Percentiles rank a stretch among this genome's conserved stretches.
Evolutionary conservation across 2,888 invertebrate species (phyloP).

Genomic region (Pseudanteris insignis): DNA sequence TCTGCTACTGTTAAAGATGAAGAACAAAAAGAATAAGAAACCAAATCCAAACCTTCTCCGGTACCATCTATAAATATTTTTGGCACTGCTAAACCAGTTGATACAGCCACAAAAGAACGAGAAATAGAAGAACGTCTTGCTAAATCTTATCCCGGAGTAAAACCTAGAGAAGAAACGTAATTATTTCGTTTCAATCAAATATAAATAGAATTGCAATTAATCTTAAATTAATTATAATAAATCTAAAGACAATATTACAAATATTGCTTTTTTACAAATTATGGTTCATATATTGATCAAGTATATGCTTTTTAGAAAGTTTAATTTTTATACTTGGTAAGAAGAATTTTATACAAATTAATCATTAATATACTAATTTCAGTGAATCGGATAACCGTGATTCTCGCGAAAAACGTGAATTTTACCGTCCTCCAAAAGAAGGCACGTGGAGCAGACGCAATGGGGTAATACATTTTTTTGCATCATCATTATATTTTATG

Average conservation of each 20-base stretch:
- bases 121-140: conserved; percentile 90
- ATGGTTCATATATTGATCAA: too few relatives aligned
- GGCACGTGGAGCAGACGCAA: conserved; percentile 61
- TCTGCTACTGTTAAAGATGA: conserved; percentile 45
- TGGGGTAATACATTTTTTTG: conserved; percentile 53
- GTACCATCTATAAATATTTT: conserved; percentile 82
- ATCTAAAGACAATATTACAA: too few relatives aligned
- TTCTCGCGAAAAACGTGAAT: too few relatives aligned
- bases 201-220: too few relatives aligned
- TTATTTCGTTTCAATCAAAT: conserved; percentile 48
- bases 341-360: too few relatives aligned
- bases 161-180: conserved; percentile 58
- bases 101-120: conserved; percentile 88
- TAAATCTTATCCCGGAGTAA: conserved; percentile 64
- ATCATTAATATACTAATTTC: too few relatives aligned
- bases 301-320: too few relatives aligned
- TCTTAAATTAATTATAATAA: too few relatives aligned
- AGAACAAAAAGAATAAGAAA: neutral
- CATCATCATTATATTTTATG: neutral
- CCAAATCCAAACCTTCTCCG: conserved; percentile 65
- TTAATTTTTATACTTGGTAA: too few relatives aligned
- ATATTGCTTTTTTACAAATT: too few relatives aligned
- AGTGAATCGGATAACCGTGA: too few relatives aligned
- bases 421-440: too few relatives aligned
- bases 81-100: conserved; percentile 94